phyloP scores from a whole-genome alignment of 2,888 invertebrate genomes.

The Leucophenga montana region DNA sequence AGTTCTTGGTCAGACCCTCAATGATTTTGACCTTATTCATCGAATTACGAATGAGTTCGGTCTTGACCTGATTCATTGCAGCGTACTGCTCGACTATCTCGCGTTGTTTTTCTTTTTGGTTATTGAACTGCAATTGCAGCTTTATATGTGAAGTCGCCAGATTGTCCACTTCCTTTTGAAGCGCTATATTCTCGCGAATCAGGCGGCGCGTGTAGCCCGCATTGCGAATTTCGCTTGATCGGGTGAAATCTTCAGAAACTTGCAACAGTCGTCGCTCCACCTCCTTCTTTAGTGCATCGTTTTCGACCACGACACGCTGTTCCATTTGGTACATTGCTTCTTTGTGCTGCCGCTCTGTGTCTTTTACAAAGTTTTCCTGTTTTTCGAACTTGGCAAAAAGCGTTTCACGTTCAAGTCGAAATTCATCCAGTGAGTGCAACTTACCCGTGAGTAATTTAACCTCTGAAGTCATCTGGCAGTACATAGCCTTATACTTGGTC shows the following conservation, averaged over 20 bases:
- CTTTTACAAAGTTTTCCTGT: conserved; percentile 83
- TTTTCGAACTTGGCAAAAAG: conserved; percentile 87
- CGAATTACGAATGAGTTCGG: too few species aligned
- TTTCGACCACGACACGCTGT: conserved; percentile 70
- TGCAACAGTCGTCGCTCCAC: conserved; percentile 88
- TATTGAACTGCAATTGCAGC: conserved; percentile 78
- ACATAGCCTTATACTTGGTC: conserved; percentile 83
- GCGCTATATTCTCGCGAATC: conserved; percentile 87
- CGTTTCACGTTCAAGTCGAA: conserved; percentile 87
- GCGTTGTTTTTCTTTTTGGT: conserved; percentile 77
- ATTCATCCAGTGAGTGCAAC: conserved; percentile 91
- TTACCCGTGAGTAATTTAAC: conserved; percentile 90
- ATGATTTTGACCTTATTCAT: too few species aligned
- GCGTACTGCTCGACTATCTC: conserved; percentile 68
- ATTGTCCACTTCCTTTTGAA: conserved; percentile 84
- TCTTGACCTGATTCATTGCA: conserved; percentile 75
- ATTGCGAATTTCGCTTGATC: conserved; percentile 88
- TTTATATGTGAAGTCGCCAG: conserved; percentile 79
- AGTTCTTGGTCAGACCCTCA: conserved; percentile 77
- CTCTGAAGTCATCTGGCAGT: conserved; percentile 89
- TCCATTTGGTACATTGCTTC: conserved; percentile 82
- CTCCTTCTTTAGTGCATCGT: conserved; percentile 88
- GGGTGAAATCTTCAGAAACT: conserved; percentile 88
- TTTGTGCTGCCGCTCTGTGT: conserved; percentile 85
- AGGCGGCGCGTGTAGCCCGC: conserved; percentile 93